Evolutionary conservation across 2,113 vertebrate genomes (phyloP).

Genomic region (Anguilla japonica): DNA sequence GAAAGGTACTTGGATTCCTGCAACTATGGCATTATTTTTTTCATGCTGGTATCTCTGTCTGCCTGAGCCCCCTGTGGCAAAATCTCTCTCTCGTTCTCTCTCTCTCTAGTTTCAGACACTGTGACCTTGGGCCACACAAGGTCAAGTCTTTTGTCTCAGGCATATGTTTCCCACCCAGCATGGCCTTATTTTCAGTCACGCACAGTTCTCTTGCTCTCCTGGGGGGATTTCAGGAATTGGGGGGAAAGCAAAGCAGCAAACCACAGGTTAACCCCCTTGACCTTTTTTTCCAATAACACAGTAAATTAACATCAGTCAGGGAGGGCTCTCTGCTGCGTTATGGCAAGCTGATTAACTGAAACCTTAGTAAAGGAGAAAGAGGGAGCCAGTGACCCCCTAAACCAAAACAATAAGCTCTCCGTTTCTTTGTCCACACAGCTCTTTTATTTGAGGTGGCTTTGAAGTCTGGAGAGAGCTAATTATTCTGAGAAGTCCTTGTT

Average conservation of each 20-base stretch:
- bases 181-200: conserved; percentile 14
- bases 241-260: not conserved
- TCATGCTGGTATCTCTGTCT: not conserved
- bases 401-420: not conserved
- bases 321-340: not conserved
- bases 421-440: not conserved
- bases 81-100: not conserved
- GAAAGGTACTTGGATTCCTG: not conserved
- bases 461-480: not conserved
- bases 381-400: not conserved
- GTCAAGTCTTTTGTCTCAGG: conserved; percentile 6
- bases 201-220: not conserved
- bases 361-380: not conserved
- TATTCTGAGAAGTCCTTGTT: not conserved
- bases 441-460: not conserved
- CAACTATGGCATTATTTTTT: not conserved
- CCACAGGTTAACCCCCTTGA: conserved; percentile 5
- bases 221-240: conserved; percentile 2
- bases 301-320: not conserved
- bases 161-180: not conserved
- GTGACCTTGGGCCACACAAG: conserved; percentile 3
- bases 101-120: conserved; percentile 18
- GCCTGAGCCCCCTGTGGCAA: not conserved
- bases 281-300: conserved; percentile 15
- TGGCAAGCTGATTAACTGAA: not conserved